These are phyloP conservation scores for Coremacera marginata DNA, from an alignment of 2,888 invertebrate species.

Conservation along the genomic window DNA sequence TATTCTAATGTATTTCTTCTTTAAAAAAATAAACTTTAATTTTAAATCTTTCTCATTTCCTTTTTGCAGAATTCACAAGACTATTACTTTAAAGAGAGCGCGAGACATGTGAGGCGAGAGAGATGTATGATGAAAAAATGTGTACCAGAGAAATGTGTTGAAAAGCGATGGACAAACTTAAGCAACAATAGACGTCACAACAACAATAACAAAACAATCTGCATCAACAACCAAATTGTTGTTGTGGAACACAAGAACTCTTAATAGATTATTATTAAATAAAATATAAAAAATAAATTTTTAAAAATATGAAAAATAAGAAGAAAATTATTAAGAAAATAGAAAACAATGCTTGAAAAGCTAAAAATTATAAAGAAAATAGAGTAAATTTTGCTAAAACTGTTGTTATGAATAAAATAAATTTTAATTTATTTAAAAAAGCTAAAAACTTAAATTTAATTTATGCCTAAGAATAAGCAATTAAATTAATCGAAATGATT, in stretches of 20 bases:
- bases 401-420: constrained; percentile 35
- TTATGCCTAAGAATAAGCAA: background rate
- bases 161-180: constrained; percentile 11
- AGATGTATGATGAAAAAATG: background rate
- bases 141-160: background rate
- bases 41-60: background rate
- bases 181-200: constrained; percentile 24
- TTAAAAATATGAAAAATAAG: constrained; percentile 31
- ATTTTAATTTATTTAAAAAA: constrained; percentile 38
- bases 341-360: background rate
- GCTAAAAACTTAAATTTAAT: background rate
- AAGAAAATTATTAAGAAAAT: constrained; percentile 39
- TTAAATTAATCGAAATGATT: no score
- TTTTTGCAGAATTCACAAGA: constrained; percentile 64
- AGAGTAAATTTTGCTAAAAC: constrained; percentile 36
- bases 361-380: constrained; percentile 32
- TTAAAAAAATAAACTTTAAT: background rate
- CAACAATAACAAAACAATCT: constrained; percentile 9
- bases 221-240: constrained; percentile 11
- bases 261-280: background rate
- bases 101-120: background rate
- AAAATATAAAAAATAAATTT: constrained; percentile 7
- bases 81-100: constrained; percentile 61
- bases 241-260: constrained; percentile 3
- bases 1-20: background rate